Percentiles rank a stretch among this genome's conserved stretches.
Conservation (phyloP, 2,797 vertebrate species). For the Macropodus opercularis region DNA sequence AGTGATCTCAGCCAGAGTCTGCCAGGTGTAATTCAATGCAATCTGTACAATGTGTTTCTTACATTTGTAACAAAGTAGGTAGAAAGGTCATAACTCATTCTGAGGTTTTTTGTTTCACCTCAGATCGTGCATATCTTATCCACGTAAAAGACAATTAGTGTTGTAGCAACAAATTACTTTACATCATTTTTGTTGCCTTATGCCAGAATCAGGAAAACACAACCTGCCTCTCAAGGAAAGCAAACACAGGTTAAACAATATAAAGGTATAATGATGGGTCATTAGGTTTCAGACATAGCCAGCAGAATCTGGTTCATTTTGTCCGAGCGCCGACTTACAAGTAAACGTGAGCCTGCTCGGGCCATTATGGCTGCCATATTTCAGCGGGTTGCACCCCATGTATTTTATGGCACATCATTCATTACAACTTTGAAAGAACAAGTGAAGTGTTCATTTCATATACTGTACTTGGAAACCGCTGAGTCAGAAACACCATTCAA, state of each 20-base stretch:
- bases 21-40: conserved; percentile 43
- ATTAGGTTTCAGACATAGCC: too few relatives aligned
- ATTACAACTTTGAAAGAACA: background rate
- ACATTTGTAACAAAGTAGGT: conserved; percentile 30
- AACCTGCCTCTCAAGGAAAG: conserved; percentile 18
- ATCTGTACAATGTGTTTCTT: conserved; percentile 34
- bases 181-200: conserved; percentile 28
- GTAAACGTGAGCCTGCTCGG: background rate
- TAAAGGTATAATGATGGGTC: too few relatives aligned
- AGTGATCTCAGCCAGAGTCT: conserved; percentile 20
- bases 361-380: conserved; percentile 5
- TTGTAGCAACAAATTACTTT: conserved; percentile 26
- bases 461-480: too few relatives aligned
- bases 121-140: conserved; percentile 8
- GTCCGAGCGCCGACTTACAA: too few relatives aligned
- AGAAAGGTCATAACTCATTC: conserved; percentile 22
- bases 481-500: too few relatives aligned
- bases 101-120: background rate
- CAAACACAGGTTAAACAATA: conserved; percentile 3
- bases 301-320: too few relatives aligned
- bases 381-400: background rate
- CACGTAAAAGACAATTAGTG: conserved; percentile 3
- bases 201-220: conserved; percentile 22
- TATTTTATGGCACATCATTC: background rate
- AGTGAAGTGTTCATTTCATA: too few relatives aligned